Conservation (phyloP, 2,888 invertebrate species). For the Drosophila atroscutellata region DNA sequence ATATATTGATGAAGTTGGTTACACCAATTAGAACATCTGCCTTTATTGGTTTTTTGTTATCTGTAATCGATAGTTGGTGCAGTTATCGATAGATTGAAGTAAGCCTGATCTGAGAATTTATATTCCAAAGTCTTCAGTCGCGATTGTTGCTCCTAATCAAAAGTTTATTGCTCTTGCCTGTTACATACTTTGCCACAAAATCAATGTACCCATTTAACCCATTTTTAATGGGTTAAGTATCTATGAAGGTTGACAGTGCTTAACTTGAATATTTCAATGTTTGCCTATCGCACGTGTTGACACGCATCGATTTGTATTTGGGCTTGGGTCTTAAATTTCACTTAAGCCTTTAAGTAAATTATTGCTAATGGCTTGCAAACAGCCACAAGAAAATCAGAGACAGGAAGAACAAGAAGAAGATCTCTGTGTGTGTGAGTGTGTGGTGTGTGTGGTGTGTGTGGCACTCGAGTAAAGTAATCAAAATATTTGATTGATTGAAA, state of each 20-base stretch:
- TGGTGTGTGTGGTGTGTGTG: slow-evolving; percentile 23
- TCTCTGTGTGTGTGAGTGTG: slow-evolving; percentile 3
- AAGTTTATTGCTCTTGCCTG: not conserved
- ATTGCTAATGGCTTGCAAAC: slow-evolving; percentile 72
- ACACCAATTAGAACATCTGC: too few relatives aligned
- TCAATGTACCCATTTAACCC: not conserved
- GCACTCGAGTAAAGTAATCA: slow-evolving; percentile 79
- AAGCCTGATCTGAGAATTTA: not conserved
- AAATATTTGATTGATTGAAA: slow-evolving; percentile 84
- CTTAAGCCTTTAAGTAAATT: slow-evolving; percentile 76
- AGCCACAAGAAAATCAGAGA: slow-evolving; percentile 37
- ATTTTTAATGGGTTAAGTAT: not conserved
- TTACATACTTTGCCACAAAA: not conserved
- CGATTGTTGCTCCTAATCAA: not conserved
- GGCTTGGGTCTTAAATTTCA: slow-evolving; percentile 52
- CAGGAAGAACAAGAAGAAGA: slow-evolving; percentile 20
- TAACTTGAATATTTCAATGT: slow-evolving; percentile 19
- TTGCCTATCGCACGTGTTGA: slow-evolving; percentile 7
- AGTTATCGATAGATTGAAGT: not conserved
- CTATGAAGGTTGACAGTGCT: slow-evolving; percentile 15
- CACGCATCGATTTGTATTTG: not conserved
- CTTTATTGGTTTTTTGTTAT: not conserved
- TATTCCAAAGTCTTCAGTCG: not conserved
- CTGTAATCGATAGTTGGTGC: not conserved
- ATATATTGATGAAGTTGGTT: too few relatives aligned